Base-by-base conservation (phyloP, 1,140 invertebrate species). In the Conus betulinus region DNA sequence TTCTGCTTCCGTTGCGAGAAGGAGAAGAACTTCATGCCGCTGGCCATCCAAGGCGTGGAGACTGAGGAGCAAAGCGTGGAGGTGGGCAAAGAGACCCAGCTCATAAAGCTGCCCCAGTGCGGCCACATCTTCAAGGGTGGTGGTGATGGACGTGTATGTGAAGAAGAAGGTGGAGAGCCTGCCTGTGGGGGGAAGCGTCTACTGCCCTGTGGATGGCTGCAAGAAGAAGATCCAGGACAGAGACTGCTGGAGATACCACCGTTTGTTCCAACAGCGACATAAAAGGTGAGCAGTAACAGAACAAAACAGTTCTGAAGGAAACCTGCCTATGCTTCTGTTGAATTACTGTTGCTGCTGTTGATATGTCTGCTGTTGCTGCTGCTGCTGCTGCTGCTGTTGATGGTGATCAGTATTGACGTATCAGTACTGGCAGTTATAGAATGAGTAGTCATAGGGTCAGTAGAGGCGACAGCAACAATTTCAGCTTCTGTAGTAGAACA, bases 1-100 rank as follows among this genome's bases (percentile, higher is more conserved):
- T 11, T 60, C 57, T 94, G 96, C 93, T 96, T 90, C 20, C 88
- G 87, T 57, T 63, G 39, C 25, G 85, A 87, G 4, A 84, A 57
- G 60, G 85, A 87, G 4, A 76, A 71, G 78, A 71, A 39, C 63
- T 85, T 85, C n/a, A 67, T 76, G 15, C 84, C 84, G 15, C 63
- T 85, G 67, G 3, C 51, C 27, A 74, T 85, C 84, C 25, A 3
- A 6, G 67, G 67, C 7, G 39, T 76, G 11, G 15, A 74, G 39
- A 39, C 63, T 4, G 63, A 71, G 39, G 84, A 85, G 39, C 63
- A 74, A 27, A 74, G 63, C 17, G 20, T 52, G 63, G n/a, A 23
- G 15, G 67, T 74, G 25, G 67, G 52, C 5, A 13, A 76, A 0
- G 20, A 52, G 23, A 74, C 63, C 8, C 17, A 6, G 2, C 63